phyloP scores from a whole-genome alignment of 2,113 vertebrate species.

The Mellivora capensis region DNA sequence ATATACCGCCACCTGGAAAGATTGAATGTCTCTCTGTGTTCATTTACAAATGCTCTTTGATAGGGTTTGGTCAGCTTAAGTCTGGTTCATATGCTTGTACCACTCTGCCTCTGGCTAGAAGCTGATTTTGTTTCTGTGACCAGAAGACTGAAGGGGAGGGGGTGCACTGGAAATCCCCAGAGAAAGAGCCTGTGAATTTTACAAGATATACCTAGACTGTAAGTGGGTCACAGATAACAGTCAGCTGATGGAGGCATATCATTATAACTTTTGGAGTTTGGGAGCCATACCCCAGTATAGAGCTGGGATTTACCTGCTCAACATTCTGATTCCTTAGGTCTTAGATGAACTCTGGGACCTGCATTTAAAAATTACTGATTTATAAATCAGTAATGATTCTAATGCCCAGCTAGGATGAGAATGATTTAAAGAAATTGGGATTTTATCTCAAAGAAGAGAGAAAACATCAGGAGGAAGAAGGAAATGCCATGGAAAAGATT shows the following conservation, averaged over 20 bases:
- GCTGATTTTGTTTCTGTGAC: background rate
- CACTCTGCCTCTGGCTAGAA: background rate
- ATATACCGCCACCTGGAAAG: background rate
- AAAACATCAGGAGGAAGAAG: background rate
- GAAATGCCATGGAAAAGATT: background rate
- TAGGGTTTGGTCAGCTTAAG: background rate
- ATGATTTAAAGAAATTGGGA: background rate
- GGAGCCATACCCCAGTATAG: background rate
- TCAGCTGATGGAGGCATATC: background rate
- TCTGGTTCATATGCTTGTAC: background rate
- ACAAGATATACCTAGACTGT: background rate
- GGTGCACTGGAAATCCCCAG: background rate
- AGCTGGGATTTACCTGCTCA: background rate
- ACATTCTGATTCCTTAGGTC: background rate
- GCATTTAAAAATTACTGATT: background rate
- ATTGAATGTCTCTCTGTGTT: background rate
- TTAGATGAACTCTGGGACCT: background rate
- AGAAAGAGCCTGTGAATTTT: background rate
- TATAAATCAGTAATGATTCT: background rate
- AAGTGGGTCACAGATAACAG: background rate
- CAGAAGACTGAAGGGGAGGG: background rate
- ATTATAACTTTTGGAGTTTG: background rate
- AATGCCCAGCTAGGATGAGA: background rate
- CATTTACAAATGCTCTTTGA: background rate
- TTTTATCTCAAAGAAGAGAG: background rate